Conservation (phyloP, 2,113 vertebrate genomes). For the Ivindomyrus marchei region DNA sequence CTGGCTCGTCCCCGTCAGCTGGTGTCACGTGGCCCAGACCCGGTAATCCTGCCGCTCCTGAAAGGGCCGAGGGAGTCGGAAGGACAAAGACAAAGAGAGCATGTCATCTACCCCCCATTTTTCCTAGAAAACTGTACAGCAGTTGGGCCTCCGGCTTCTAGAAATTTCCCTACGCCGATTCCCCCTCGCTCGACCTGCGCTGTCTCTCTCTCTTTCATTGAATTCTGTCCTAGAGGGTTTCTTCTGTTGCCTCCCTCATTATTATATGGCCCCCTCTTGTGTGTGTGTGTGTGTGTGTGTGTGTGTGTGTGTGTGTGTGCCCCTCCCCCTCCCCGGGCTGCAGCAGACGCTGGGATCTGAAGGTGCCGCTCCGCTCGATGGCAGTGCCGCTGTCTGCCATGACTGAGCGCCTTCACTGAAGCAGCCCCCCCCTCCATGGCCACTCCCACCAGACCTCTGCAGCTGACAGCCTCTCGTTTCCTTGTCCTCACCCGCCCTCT, state of each 20-base stretch:
- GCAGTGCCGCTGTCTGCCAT: not conserved
- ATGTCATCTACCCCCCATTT: not conserved
- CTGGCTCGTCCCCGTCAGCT: not conserved
- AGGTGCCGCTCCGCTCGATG: not conserved
- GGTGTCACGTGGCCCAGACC: not conserved
- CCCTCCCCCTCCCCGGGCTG: not conserved
- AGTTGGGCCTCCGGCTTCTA: slow-evolving; percentile 7
- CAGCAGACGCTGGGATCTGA: not conserved
- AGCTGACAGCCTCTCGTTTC: not conserved
- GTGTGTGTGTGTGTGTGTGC: not conserved
- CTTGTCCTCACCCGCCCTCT: not conserved
- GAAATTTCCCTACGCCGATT: slow-evolving; percentile 15
- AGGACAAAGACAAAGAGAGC: not conserved
- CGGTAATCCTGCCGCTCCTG: not conserved
- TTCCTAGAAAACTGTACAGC: not conserved
- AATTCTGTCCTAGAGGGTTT: slow-evolving; percentile 17
- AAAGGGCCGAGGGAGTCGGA: not conserved
- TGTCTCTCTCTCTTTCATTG: slow-evolving; percentile 8
- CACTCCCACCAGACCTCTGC: not conserved
- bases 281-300: not conserved
- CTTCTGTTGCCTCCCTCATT: slow-evolving; percentile 15
- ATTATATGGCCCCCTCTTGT: not conserved
- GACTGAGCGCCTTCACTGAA: slow-evolving; percentile 10
- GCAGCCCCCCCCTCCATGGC: not conserved
- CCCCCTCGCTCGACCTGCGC: not conserved